Evolutionary conservation across 1,140 invertebrate genomes (phyloP).

Genomic region (Eumaeus atala): DNA sequence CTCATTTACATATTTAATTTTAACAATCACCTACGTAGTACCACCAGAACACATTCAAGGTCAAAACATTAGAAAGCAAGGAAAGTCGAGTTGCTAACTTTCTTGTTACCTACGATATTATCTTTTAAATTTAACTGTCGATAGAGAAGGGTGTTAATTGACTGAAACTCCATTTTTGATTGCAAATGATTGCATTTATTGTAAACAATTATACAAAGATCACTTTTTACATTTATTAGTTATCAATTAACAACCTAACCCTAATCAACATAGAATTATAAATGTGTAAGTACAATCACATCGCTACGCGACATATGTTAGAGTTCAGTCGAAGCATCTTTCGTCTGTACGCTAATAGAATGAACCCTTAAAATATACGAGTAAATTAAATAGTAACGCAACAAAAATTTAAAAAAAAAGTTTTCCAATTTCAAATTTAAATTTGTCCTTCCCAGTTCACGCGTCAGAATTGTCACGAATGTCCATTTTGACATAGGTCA

Average conservation of each 20-base stretch:
- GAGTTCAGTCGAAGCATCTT: slow-evolving; percentile 66
- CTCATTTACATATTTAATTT: too few relatives aligned
- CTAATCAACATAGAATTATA: slow-evolving; percentile 57
- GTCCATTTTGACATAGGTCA: slow-evolving; percentile 56
- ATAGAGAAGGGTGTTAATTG: slow-evolving; percentile 73
- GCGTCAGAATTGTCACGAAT: slow-evolving; percentile 12
- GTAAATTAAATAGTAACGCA: neutral
- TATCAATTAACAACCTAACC: slow-evolving; percentile 73
- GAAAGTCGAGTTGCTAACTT: neutral
- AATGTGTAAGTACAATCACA: slow-evolving; percentile 40
- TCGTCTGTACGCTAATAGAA: slow-evolving; percentile 7
- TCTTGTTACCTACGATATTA: slow-evolving; percentile 3
- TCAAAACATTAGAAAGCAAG: slow-evolving; percentile 11
- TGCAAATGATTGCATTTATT: slow-evolving; percentile 68
- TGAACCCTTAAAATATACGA: neutral
- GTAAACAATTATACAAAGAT: slow-evolving; percentile 68
- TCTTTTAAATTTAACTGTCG: slow-evolving; percentile 30
- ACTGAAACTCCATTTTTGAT: slow-evolving; percentile 68
- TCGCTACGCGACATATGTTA: slow-evolving; percentile 37
- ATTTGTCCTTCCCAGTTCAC: slow-evolving; percentile 7
- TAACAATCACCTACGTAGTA: too few relatives aligned
- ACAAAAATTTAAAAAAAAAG: slow-evolving; percentile 19
- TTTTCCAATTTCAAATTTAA: slow-evolving; percentile 4
- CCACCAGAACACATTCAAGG: too few relatives aligned
- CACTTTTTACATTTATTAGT: slow-evolving; percentile 63